These are phyloP conservation scores for Tenebrio molitor DNA, from an alignment of 1,140 invertebrate species.

Conservation along the genomic window DNA sequence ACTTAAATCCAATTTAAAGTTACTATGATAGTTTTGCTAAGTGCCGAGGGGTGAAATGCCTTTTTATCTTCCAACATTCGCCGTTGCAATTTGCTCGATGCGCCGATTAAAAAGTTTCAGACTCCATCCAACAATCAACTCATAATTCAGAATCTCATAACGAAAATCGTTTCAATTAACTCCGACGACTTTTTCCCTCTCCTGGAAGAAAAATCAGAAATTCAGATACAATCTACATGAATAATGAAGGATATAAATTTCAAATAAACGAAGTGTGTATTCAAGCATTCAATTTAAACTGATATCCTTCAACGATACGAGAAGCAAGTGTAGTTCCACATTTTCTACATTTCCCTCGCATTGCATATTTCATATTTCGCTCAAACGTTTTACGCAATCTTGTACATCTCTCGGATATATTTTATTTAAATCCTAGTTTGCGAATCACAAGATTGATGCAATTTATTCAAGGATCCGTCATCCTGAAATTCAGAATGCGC, in stretches of 20 bases:
- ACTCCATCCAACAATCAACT: conserved; percentile 18
- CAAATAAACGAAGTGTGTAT: conserved; percentile 36
- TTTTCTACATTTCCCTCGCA: conserved; percentile 29
- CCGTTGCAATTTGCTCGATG: conserved; percentile 16
- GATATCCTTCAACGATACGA: conserved; percentile 40
- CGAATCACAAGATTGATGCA: conserved; percentile 42
- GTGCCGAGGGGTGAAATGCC: conserved; percentile 16
- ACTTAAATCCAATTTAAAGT: conserved; percentile 41
- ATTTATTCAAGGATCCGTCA: conserved; percentile 34
- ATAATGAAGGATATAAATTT: conserved; percentile 43
- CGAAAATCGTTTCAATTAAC: conserved; percentile 17
- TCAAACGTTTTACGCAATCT: conserved; percentile 50
- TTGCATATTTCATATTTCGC: conserved; percentile 51
- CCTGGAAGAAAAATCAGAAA: conserved; percentile 14
- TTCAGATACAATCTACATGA: conserved; percentile 39
- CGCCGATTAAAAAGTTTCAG: conserved; percentile 30
- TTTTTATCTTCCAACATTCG: conserved; percentile 4
- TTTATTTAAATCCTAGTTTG: conserved; percentile 51
- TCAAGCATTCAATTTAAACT: conserved; percentile 45
- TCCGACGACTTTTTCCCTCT: background rate
- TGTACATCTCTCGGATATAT: conserved; percentile 48
- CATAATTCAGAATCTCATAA: conserved; percentile 16
- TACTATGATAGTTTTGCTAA: conserved; percentile 24
- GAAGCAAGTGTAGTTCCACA: conserved; percentile 29
- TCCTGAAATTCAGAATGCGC: conserved; percentile 1